Percentiles rank a stretch among this genome's conserved stretches.
These are phyloP conservation scores for Gallinago media DNA, from an alignment of 2,113 vertebrate genomes.

Conservation along the genomic window DNA sequence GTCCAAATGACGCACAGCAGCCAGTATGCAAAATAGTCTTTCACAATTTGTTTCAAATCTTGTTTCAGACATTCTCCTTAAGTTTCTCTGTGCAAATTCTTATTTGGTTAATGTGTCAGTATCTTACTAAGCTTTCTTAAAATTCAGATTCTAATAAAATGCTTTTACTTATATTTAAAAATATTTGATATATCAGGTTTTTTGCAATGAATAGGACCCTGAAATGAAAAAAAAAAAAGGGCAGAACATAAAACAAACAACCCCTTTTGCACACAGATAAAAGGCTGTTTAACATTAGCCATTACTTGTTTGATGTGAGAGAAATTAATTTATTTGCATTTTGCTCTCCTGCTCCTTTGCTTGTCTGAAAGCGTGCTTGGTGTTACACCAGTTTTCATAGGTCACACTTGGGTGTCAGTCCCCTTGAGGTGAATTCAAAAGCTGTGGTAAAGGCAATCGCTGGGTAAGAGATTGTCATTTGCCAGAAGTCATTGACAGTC, in stretches of 20 bases:
- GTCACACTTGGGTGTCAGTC: background rate
- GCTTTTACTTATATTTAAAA: background rate
- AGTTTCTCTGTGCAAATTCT: background rate
- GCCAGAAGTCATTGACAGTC: background rate
- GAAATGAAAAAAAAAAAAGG: background rate
- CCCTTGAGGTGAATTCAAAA: background rate
- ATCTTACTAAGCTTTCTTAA: background rate
- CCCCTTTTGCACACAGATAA: slow-evolving; percentile 5
- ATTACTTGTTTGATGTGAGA: slow-evolving; percentile 46
- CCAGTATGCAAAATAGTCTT: background rate
- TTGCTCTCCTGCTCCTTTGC: background rate
- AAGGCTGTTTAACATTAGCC: slow-evolving; percentile 19
- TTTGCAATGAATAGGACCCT: background rate
- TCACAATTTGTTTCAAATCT: background rate
- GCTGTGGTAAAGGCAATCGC: background rate
- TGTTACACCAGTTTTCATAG: background rate
- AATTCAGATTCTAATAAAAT: background rate
- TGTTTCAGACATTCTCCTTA: background rate
- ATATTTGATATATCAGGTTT: background rate
- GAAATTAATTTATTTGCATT: slow-evolving; percentile 55
- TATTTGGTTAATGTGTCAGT: background rate
- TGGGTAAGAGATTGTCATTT: background rate
- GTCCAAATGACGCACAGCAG: background rate
- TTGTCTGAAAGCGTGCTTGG: background rate
- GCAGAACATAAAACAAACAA: background rate